Base-by-base conservation (phyloP, 2,888 invertebrate species). In the Eurytoma californica region DNA sequence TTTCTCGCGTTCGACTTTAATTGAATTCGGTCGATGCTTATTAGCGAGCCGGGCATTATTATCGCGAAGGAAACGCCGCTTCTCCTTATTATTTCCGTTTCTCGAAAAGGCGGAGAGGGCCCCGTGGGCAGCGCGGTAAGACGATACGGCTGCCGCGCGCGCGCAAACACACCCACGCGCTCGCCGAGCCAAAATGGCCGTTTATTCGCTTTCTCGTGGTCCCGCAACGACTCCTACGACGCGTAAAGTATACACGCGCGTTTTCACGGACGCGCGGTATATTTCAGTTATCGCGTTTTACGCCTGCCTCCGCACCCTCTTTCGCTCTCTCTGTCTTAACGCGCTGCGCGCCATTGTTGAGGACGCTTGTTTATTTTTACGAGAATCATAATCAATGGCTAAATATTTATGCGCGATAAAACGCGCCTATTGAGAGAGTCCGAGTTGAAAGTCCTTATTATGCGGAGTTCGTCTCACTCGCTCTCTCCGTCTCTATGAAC, bases 171-270 rank as follows among this genome's bases (percentile, higher is more conserved):
- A 63, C 72, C 60, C 53, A 51, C n/a, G n/a, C 49, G n/a, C 53
- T 7, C 5, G 13, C 14, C 9, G 49, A 68, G 68, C 65, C 72
- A 72, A 72, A 72, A 72, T 72, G 72, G 53, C 72, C 39, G 72
- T 53, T 65, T 55, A 47, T 47, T 65, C 65, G 53, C 28, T 61
- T 18, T n/a, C 49, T 24, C 28, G 13, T 28, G 60, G 24, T 60
- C 60, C 60, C 14, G 60, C 14, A 28, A 24, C 20, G 60, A 14
- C 28, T 39, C 39, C 39, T 39, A 39, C 39, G 39, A 39, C 9
- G 39, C 39, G 39, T 39, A 39, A 39, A 39, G 39, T 39, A 39
- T 39, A 39, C 39, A 39, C 7, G 39, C 39, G 39, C 39, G 39
- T 39, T 39, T 39, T 39, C 39, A 39, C 39, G 39, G 39, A 39